Evolutionary conservation across 2,113 vertebrate species (phyloP), one percentile per base, ranked within the genome.

Genomic region (Corydoras maculifer): DNA sequence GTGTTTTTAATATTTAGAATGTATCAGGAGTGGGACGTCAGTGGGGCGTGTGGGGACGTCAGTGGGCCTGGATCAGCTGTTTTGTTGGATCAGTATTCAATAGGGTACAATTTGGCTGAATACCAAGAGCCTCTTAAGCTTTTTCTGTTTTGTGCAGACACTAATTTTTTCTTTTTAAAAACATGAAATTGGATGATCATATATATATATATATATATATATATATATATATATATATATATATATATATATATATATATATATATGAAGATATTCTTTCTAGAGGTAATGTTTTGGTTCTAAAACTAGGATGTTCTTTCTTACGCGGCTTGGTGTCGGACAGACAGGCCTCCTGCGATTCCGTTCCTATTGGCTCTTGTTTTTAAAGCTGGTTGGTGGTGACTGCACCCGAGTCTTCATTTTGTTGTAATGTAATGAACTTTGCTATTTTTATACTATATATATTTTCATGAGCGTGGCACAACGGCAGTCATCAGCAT

Each of bases 1-100:
- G 82, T 84, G 86, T 90, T 87, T 89, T 83, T 87, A 83, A 86
- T 81, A 82, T 82, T 82, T 75, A 82, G 86, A 90, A 87, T 88
- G 86, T 88, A 87, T 82, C 60, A 9, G n/a, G 82, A 80, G 80
- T 81, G 55, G 78, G 76, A 82, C 61, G 75, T 48, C 72, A 48
- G 76, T 75, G 69, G 68, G 13, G 58, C 58, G 62, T 65, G 8
- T 43, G 15, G 49, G 25, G 32, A 61, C 12, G 65, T 8, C 49
- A 64, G 69, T 75, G 50, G 74, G 72, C 48, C 70, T 69, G 77
- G 64, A 59, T 77, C 35, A 43, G 35, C 35, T 43, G 35, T 5
- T 78, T 68, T 74, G 69, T 76, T 64, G 65, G 75, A 59, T 70
- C 71, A 75, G 77, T 78, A 53, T 84, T 84, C 8, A 70, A 53